Conservation (phyloP, 2,113 vertebrate genomes). For the Chlorodrepanis virens region DNA sequence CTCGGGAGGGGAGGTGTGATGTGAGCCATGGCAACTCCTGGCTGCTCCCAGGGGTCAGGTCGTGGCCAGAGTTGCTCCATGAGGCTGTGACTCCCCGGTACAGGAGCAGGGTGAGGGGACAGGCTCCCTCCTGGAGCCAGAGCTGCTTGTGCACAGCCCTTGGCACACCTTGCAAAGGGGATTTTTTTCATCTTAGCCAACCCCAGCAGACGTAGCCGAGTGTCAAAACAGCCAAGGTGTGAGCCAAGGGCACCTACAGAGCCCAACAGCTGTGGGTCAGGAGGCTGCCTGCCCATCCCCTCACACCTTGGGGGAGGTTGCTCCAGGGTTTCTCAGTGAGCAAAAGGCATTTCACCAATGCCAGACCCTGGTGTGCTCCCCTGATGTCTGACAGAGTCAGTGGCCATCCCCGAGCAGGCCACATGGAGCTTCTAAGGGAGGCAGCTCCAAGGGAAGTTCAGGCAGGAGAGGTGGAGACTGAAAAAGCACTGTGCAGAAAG, state of each 20-base stretch:
- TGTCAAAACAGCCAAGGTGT: background rate
- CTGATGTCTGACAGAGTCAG: fast-evolving
- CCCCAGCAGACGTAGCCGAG: background rate
- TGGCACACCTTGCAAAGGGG: background rate
- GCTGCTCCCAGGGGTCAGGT: background rate
- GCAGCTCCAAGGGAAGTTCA: background rate
- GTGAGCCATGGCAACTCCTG: background rate
- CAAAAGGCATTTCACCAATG: background rate
- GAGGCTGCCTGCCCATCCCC: background rate
- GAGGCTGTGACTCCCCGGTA: background rate
- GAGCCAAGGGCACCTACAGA: background rate
- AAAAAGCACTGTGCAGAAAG: background rate
- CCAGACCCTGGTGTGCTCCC: background rate
- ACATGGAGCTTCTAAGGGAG: background rate
- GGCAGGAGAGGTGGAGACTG: background rate
- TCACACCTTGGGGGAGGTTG: background rate
- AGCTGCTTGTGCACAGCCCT: background rate
- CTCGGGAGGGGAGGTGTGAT: background rate
- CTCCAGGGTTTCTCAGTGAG: background rate
- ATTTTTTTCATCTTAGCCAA: background rate
- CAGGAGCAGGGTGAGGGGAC: background rate
- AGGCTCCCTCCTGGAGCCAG: background rate
- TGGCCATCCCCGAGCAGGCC: background rate
- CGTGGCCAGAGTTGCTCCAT: background rate
- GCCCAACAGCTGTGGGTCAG: background rate